phyloP scores from a whole-genome alignment of 2,888 invertebrate species.

The Bursaphelenchus okinawaensis region DNA sequence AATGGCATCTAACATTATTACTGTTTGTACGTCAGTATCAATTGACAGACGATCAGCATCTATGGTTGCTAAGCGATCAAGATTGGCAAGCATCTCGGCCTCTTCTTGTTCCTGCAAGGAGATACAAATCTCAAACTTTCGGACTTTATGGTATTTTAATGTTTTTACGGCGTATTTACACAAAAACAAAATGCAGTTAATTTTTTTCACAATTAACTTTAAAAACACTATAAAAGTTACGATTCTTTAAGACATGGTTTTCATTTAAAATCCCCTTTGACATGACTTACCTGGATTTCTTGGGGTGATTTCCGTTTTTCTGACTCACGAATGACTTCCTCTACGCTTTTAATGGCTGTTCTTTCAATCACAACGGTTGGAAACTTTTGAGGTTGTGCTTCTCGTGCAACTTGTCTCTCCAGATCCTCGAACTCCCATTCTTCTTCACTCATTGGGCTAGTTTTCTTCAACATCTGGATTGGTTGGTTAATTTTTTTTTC shows the following conservation, averaged over 20 bases:
- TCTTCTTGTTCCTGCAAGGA: slow-evolving; percentile 8
- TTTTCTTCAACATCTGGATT: neutral
- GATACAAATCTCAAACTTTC: no score
- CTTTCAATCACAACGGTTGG: slow-evolving; percentile 8
- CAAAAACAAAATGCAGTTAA: no score
- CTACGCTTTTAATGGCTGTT: neutral
- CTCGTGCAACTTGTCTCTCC: slow-evolving; percentile 5
- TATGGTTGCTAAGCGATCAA: slow-evolving; percentile 1
- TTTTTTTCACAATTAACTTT: no score
- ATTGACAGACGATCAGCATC: slow-evolving; percentile 17
- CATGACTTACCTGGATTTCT: neutral
- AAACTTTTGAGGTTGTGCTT: neutral
- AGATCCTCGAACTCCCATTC: slow-evolving; percentile 21
- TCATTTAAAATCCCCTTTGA: no score
- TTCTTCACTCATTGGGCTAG: slow-evolving; percentile 6
- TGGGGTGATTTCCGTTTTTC: neutral
- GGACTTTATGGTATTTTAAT: no score
- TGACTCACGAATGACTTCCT: no score
- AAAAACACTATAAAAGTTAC: no score
- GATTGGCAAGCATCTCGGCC: slow-evolving; percentile 9
- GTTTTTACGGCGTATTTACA: no score
- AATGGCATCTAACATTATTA: slow-evolving; percentile 10
- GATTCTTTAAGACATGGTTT: no score
- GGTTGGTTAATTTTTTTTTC: no score
- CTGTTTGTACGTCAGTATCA: slow-evolving; percentile 30